Base-by-base conservation (phyloP, 1,140 invertebrate species). In the Drosophila neocordata region DNA sequence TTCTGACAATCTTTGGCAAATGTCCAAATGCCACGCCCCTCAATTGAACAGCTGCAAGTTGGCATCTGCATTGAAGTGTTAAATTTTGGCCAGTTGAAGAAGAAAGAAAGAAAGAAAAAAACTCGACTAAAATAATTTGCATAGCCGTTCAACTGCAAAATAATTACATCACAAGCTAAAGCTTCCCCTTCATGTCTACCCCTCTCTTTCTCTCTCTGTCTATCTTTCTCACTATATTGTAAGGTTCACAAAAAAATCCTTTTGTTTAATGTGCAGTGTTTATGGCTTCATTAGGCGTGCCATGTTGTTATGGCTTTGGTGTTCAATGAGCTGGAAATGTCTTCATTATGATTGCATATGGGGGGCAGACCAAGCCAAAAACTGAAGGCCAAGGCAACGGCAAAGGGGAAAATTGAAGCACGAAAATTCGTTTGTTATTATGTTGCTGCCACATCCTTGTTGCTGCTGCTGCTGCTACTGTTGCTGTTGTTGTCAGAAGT, bases 321-420 rank as follows among this genome's bases (percentile, higher is more conserved):
- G 71, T 73, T 68, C 80, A 84, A 84, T 84, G 81, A 84, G 81
- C 66, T 77, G 77, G 81, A 84, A 84, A 84, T 84, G 81, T 84
- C 81, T 84, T 84, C 81, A 85, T 84, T 85, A 84, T 85, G 81
- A 84, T 84, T 85, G 81, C 77, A 79, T 83, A 76, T 83, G 79
- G 41, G 41, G 41, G 13, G 41, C 41, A 48, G 15, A n/a, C 35
- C 4, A 5, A 38, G 12, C 2, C 12, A 76, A 69, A 31, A 31
- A 31, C 27, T 31, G 67, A 65, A 31, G 63, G 53, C 41, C 31
- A 38, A 70, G 27, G 57, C 34, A 52, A 11, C 27, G 56, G n/a
- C 48, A 41, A 44, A 31, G 59, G 59, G 24, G 18, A 48, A 67
- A 53, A 48, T 61, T 62, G 62, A 79, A 70, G 56, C 74, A 60